Evolutionary conservation across 30 jellyfish, hydroid and myxozoan species (phyloP).

Genomic region (Cassiopea xamachana): DNA sequence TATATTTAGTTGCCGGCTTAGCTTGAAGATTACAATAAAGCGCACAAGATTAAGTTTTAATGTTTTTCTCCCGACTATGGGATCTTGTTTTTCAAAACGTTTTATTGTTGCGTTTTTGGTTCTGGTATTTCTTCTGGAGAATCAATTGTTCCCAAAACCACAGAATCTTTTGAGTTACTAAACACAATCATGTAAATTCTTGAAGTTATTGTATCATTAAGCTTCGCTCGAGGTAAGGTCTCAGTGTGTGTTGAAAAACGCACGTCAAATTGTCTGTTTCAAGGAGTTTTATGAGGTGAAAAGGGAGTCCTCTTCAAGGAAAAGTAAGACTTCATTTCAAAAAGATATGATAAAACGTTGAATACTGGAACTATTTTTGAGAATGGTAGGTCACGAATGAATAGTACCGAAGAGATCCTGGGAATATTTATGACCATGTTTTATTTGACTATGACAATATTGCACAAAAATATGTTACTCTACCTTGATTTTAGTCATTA

Average conservation of each 20-base stretch:
- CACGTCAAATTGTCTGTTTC: background rate
- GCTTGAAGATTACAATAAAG: background rate
- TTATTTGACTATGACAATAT: no score
- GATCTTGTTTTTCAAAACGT: background rate
- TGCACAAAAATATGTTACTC: no score
- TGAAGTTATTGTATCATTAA: background rate
- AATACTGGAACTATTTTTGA: no score
- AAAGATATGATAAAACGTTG: no score
- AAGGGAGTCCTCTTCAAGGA: no score
- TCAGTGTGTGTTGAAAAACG: background rate
- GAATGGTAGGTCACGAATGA: no score
- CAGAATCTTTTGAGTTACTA: background rate
- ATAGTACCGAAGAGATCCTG: no score
- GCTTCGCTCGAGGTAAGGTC: background rate
- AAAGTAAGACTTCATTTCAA: no score
- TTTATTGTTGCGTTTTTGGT: background rate
- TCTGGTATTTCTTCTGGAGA: background rate
- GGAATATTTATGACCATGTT: no score
- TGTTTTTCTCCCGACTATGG: background rate
- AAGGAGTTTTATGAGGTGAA: background rate
- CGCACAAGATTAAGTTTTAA: background rate
- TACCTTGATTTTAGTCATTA: no score
- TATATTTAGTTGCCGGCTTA: background rate
- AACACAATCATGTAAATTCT: background rate
- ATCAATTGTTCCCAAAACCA: background rate